Base-by-base conservation (phyloP, 2,797 vertebrate species). In the Parauchenoglanis ngamensis region DNA sequence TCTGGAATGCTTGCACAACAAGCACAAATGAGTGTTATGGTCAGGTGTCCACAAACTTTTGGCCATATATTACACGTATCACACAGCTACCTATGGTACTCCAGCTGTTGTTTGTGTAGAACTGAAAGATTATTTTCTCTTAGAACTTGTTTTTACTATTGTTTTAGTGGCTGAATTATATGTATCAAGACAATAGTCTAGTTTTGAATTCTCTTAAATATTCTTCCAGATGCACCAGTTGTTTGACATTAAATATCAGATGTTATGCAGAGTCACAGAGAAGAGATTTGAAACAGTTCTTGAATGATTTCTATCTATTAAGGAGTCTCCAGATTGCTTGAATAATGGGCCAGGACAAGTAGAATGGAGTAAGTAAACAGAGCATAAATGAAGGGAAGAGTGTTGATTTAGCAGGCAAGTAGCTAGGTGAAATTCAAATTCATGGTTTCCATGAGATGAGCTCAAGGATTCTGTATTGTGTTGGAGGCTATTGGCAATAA, bases 391-490 rank as follows among this genome's bases (percentile, higher is more conserved):
- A 90, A 89, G 91, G 90, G 89, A 83, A 65, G 67, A 87, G 70
- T 81, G 85, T 86, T 72, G 57, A 73, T 61, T 86, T 67, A 90
- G 90, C 88, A 85, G 88, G 76, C 23, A 35, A 86, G 80, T 77
- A 89, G 92, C 94, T 92, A 93, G 61, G 87, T 89, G 86, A 90
- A 91, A 93, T 92, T 94, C 90, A 90, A 91, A 92, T 92, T 91
- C 91, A 92, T 90, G 91, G 85, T 92, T 94, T 94, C 89, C 90
- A 86, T 86, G 87, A 88, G 76, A 85, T 83, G 87, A 61, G 46
- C 86, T 87, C 91, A 87, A 92, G 91, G 90, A 93, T 92, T 90
- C 89, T 91, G 82, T 57, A 63, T 91, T 57, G 87, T 87, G 75
- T 86, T 67, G 79, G 91, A 89, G 87, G 89, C 88, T 86, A 88